Conservation (phyloP, 2,888 invertebrate species). For the Oscheius sp. region DNA sequence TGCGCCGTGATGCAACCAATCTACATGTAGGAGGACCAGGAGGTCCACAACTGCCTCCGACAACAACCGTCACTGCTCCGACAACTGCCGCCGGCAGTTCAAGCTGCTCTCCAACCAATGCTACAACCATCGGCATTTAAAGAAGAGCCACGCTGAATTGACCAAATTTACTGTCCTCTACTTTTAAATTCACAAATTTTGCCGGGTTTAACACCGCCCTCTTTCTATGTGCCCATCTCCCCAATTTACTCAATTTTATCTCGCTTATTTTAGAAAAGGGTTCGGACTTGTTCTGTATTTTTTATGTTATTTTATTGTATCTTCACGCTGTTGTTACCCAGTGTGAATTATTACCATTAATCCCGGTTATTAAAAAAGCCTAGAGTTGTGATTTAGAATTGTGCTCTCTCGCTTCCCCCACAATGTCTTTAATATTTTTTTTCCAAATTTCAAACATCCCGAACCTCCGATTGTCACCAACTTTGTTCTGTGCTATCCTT, state of each 20-base stretch:
- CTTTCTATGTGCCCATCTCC: slow-evolving; percentile 2
- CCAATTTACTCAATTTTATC: slow-evolving; percentile 25
- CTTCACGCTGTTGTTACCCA: slow-evolving; percentile 18
- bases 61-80: background rate
- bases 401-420: slow-evolving; percentile 21
- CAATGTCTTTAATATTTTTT: no score
- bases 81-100: slow-evolving; percentile 33
- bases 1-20: slow-evolving; percentile 27
- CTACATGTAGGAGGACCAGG: no score
- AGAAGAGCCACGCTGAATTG: slow-evolving; percentile 13
- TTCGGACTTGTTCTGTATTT: no score
- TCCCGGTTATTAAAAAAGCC: slow-evolving; percentile 23
- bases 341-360: slow-evolving; percentile 13
- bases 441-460: no score
- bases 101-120: slow-evolving; percentile 40
- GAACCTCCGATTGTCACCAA: background rate
- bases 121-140: slow-evolving; percentile 35
- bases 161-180: no score
- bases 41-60: slow-evolving; percentile 1
- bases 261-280: slow-evolving; percentile 30
- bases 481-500: background rate
- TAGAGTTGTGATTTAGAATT: slow-evolving; percentile 32
- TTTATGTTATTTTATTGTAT: slow-evolving; percentile 9
- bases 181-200: background rate
- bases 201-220: slow-evolving; percentile 25